phyloP scores from a whole-genome alignment of 2,888 invertebrate genomes.

The Noctua janthina region DNA sequence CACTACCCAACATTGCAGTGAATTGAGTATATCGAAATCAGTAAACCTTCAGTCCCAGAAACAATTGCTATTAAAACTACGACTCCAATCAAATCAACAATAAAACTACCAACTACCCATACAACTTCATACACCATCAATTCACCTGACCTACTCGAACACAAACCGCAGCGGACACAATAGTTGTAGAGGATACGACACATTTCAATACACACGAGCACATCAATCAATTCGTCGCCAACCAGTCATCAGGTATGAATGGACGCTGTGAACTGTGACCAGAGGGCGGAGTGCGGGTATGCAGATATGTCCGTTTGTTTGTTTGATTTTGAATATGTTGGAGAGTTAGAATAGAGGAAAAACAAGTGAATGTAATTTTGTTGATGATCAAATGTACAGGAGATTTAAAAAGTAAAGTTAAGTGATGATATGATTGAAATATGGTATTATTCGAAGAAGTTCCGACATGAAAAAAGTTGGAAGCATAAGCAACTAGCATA shows the following conservation, averaged over 20 bases:
- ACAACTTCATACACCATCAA: constrained; percentile 22
- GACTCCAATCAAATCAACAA: not conserved
- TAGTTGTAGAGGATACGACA: constrained; percentile 60
- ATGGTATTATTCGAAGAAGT: not conserved
- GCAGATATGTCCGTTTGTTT: constrained; percentile 55
- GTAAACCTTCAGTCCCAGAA: not conserved
- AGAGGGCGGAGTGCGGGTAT: constrained; percentile 43
- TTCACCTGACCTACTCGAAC: constrained; percentile 55
- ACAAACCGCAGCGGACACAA: constrained; percentile 56
- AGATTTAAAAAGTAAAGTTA: not conserved
- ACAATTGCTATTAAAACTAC: not conserved
- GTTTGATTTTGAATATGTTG: constrained; percentile 15
- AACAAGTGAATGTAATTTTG: not conserved
- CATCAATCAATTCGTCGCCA: constrained; percentile 84
- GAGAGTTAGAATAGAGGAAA: no score
- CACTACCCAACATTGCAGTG: not conserved
- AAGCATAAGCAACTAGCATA: no score
- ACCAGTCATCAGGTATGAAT: constrained; percentile 80
- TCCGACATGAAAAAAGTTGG: not conserved
- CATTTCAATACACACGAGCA: constrained; percentile 67
- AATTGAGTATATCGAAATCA: not conserved
- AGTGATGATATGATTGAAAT: not conserved
- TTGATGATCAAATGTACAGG: not conserved
- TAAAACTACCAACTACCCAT: not conserved
- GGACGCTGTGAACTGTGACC: constrained; percentile 79